Evolutionary conservation across 2,888 invertebrate species (phyloP).

Genomic region (Endotricha flammealis): DNA sequence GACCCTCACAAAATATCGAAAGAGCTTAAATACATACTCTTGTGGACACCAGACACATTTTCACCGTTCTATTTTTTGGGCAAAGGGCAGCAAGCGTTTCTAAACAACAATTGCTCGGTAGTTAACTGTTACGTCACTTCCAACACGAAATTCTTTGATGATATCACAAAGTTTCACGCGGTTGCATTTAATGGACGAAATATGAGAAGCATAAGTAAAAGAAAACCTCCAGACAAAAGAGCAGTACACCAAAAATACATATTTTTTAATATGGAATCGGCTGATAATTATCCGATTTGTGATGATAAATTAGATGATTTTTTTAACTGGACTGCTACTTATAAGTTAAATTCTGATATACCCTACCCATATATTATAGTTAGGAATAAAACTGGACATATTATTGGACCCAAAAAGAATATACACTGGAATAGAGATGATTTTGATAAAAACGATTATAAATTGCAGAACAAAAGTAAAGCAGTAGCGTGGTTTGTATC

Average conservation of each 20-base stretch:
- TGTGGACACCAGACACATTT: constrained; percentile 47
- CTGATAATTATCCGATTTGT: constrained; percentile 57
- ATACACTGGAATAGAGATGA: constrained; percentile 37
- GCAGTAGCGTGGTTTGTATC: constrained; percentile 70
- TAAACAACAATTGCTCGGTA: constrained; percentile 50
- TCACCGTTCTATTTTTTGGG: constrained; percentile 49
- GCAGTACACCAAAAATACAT: constrained; percentile 56
- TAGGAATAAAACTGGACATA: constrained; percentile 35
- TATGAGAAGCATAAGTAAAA: constrained; percentile 19
- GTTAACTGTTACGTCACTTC: constrained; percentile 55
- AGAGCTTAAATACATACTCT: constrained; percentile 50
- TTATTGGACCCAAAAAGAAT: constrained; percentile 47
- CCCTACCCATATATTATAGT: constrained; percentile 50
- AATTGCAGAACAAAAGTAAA: constrained; percentile 48
- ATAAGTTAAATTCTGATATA: constrained; percentile 60
- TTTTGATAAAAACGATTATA: constrained; percentile 27
- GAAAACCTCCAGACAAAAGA: constrained; percentile 37
- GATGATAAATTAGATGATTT: constrained; percentile 42
- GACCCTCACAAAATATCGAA: constrained; percentile 38
- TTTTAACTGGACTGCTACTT: constrained; percentile 68
- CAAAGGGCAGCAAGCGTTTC: constrained; percentile 47
- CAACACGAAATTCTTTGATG: constrained; percentile 38
- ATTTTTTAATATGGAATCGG: constrained; percentile 59
- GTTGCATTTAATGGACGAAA: constrained; percentile 58
- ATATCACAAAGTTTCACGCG: constrained; percentile 49